Base-by-base conservation (phyloP, 2,113 vertebrate genomes). In the Hippolais icterina region DNA sequence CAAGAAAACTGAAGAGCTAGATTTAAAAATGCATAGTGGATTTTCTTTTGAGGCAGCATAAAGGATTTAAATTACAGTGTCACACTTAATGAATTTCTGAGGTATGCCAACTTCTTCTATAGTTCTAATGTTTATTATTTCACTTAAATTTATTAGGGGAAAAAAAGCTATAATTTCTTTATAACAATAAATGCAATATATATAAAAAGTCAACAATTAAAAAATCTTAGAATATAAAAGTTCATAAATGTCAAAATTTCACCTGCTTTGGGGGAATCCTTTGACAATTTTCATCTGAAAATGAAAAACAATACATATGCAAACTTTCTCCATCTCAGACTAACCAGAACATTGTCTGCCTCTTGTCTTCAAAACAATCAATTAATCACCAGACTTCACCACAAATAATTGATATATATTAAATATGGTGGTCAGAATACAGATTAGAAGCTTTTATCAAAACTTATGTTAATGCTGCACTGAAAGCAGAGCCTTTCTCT, bases 341-440 rank as follows among this genome's bases (percentile, higher is more conserved):
- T 94, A 95, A 93, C 91, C 77, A 91, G 75, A 83, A 93, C 66
- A 70, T 12, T n/a, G 42, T 66, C 54, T 86, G 24, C 13, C 53
- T 54, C 60, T 68, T 92, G 47, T 89, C 90, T 96, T 85, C 35
- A 71, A 91, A 97, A 87, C 60, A 94, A 93, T 92, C 87, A 94
- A 78, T 96, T 95, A 94, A 72, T 41, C 15, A 70, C 56, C 70
- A 95, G 81, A 39, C 46, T 97, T 94, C 84, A 72, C 41, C 83
- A 47, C 70, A 92, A 94, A 83, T 95, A 94, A 93, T 44, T 94
- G 70, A 95, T 90, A 74, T 33, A 52, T 88, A 96, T 92, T 94
- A 93, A 95, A 83, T 89, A 61, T 35, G 25, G 35, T 63, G 24
- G 16, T 42, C 42, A 78, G 93, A 95, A 95, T 96, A 94, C 33